Conservation (phyloP, 2,888 invertebrate species). For the Allolobophora icterica region DNA sequence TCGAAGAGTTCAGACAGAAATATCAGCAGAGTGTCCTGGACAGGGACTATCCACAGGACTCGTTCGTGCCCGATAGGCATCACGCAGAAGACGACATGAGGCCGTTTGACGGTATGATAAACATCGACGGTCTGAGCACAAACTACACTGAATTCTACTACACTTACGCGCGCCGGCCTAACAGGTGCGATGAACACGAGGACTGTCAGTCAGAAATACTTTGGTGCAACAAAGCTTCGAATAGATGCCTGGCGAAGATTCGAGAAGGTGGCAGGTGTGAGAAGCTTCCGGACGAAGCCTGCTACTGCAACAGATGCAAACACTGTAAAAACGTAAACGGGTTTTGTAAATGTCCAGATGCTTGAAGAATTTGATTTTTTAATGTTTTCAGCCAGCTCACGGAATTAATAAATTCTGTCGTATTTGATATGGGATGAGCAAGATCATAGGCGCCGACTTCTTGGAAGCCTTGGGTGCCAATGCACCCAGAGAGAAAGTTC, state of each 20-base stretch:
- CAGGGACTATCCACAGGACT: not conserved
- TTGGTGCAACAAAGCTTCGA: slow-evolving; percentile 36
- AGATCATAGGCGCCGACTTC: no score
- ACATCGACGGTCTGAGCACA: slow-evolving; percentile 2
- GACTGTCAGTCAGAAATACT: slow-evolving; percentile 36
- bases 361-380: not conserved
- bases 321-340: not conserved
- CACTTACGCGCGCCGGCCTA: slow-evolving; percentile 34
- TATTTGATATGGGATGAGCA: no score
- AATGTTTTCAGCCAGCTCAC: not conserved
- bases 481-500: no score
- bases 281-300: slow-evolving; percentile 38
- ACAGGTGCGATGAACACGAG: slow-evolving; percentile 30
- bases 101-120: not conserved
- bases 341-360: not conserved
- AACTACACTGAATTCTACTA: not conserved
- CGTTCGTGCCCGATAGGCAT: not conserved
- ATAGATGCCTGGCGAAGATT: slow-evolving; percentile 40
- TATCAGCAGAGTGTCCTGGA: not conserved
- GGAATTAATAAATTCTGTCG: not conserved
- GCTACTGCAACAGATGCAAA: slow-evolving; percentile 7
- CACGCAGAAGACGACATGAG: not conserved
- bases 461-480: no score
- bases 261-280: slow-evolving; percentile 38
- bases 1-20: slow-evolving; percentile 52